phyloP scores from a whole-genome alignment of 2,797 vertebrate genomes.

The Crenichthys baileyi region DNA sequence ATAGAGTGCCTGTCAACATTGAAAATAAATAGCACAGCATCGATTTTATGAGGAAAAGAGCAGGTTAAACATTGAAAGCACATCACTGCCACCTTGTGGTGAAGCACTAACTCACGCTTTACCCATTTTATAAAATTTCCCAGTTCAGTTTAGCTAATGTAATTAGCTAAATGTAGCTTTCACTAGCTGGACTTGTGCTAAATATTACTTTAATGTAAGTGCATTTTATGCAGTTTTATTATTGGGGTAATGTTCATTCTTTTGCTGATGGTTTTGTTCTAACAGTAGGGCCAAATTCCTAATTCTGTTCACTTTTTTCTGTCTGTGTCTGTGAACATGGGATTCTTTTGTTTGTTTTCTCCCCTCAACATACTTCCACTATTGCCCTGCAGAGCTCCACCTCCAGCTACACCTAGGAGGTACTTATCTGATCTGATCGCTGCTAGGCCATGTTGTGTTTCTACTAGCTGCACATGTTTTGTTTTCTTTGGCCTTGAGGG shows the following conservation, averaged over 20 bases:
- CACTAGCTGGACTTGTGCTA: background rate
- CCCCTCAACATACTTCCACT: constrained; percentile 20
- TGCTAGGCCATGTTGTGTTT: constrained; percentile 7
- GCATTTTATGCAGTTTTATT: background rate
- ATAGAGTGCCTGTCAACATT: constrained; percentile 29
- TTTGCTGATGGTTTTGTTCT: constrained; percentile 33
- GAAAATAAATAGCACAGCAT: constrained; percentile 30
- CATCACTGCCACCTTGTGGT: constrained; percentile 73
- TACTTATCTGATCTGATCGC: constrained; percentile 40
- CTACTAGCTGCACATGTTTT: constrained; percentile 25
- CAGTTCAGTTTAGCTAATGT: background rate
- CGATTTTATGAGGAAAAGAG: background rate
- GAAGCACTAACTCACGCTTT: background rate
- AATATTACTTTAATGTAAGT: background rate
- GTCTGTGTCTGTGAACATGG: constrained; percentile 13
- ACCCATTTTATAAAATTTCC: background rate
- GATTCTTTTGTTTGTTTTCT: constrained; percentile 27
- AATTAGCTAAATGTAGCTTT: background rate
- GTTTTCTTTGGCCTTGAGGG: constrained; percentile 16
- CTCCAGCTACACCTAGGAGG: constrained; percentile 62
- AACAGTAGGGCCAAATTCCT: constrained; percentile 44
- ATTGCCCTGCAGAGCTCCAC: constrained; percentile 56
- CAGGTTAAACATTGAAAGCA: constrained; percentile 9
- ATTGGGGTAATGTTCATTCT: constrained; percentile 33
- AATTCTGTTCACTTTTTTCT: background rate